Percentiles rank a stretch among this genome's conserved stretches.
Conservation (phyloP, 2,113 vertebrate species). For the Paramormyrops kingsleyae region DNA sequence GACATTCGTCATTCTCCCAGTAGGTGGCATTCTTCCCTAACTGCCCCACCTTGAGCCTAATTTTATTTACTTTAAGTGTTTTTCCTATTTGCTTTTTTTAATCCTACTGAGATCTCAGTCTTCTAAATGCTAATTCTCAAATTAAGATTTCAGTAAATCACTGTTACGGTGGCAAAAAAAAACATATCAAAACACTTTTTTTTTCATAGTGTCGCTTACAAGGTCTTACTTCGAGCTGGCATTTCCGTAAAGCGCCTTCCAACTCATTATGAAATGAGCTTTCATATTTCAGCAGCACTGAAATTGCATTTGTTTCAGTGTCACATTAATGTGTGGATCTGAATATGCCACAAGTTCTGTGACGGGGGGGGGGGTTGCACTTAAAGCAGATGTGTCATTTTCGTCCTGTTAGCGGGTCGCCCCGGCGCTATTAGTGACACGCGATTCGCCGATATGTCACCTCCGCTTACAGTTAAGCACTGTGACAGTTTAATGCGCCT, state of each 20-base stretch:
- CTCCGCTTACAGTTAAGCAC: constrained; percentile 61
- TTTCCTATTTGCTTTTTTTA: neutral
- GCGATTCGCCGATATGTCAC: constrained; percentile 55
- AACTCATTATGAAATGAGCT: neutral
- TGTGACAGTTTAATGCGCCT: constrained; percentile 65
- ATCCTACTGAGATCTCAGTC: neutral
- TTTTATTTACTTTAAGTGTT: neutral
- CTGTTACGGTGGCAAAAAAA: neutral
- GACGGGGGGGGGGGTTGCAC: constrained; percentile 63
- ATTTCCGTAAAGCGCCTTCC: neutral
- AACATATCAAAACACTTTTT: neutral
- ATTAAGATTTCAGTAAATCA: neutral
- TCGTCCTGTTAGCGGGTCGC: constrained; percentile 64
- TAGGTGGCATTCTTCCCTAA: neutral
- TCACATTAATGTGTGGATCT: constrained; percentile 58
- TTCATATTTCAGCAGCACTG: neutral
- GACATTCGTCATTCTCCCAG: neutral
- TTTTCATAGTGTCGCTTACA: neutral
- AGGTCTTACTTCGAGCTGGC: neutral
- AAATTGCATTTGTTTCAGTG: constrained; percentile 57
- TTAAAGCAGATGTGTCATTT: constrained; percentile 62
- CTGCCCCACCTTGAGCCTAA: neutral
- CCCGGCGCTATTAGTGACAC: constrained; percentile 59
- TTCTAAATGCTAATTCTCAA: neutral
- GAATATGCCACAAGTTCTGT: constrained; percentile 60